Conservation (phyloP, 2,888 invertebrate genomes). For the Drepanosiphum platanoidis region DNA sequence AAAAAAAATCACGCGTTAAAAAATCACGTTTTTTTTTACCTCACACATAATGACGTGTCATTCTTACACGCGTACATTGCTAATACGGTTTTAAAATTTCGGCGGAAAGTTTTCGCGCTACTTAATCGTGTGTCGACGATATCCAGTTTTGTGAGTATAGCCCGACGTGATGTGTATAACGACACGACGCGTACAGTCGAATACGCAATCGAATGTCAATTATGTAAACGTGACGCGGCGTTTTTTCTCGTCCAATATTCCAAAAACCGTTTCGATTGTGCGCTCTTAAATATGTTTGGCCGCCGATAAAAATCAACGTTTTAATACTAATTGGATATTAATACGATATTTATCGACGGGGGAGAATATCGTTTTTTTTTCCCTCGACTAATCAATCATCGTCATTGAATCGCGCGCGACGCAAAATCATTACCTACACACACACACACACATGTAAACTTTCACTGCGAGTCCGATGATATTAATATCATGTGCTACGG, state of each 20-base stretch:
- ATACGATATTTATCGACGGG: not conserved
- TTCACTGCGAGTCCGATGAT: too few relatives aligned
- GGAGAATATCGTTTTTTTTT: not conserved
- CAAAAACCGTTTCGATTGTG: not conserved
- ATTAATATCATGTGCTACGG: too few relatives aligned
- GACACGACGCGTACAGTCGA: too few relatives aligned
- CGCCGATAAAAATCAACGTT: not conserved
- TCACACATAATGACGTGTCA: too few relatives aligned
- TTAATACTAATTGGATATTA: not conserved
- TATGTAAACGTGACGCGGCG: not conserved
- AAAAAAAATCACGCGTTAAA: too few relatives aligned
- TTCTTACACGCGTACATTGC: not conserved
- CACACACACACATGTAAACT: too few relatives aligned
- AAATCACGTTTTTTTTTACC: too few relatives aligned
- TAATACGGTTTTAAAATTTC: not conserved
- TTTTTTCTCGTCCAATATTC: not conserved
- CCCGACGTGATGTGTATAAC: too few relatives aligned
- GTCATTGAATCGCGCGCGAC: not conserved
- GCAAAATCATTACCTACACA: too few relatives aligned
- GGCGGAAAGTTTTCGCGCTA: too few relatives aligned
- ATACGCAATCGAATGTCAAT: not conserved
- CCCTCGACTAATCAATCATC: not conserved
- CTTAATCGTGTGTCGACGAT: too few relatives aligned
- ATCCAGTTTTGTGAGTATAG: too few relatives aligned
- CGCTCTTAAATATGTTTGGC: not conserved